Evolutionary conservation across 2,888 invertebrate species (phyloP), one percentile per base, ranked within the genome.

Genomic region (Osmoderma eremita): DNA sequence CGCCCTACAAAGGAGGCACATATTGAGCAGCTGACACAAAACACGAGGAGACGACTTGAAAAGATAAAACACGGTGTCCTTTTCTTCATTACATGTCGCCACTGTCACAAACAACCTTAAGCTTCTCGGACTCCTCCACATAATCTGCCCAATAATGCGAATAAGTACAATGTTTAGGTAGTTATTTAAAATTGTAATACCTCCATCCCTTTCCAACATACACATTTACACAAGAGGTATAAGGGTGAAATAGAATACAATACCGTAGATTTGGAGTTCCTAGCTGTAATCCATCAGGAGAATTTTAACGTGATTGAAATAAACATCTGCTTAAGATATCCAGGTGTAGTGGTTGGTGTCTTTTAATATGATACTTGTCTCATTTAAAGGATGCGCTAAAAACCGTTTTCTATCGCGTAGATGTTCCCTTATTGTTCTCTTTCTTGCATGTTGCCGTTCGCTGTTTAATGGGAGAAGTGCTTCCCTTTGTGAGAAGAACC

Each of bases 71-170:
- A 65, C 61, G 63, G 62, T 15, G 68, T 68, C 67, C 68, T 61
- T 71, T 73, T 72, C 72, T 73, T 73, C 69, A 69, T 63, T 64
- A 71, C 63, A 70, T 69, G 67, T 71, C 72, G 73, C 72, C 71
- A 71, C 72, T 70, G 71, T 71, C 70, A 70, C 73, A 72, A 72
- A 71, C 65, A 56, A 53, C 49, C 58, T 45, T 65, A 65, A 61
- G 50, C 65, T 41, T 68, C 69, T 72, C 69, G 70, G 72, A 53
- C 64, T 71, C 70, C 71, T 72, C 69, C 71, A 67, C 70, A 71
- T 76, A 76, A 76, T 76, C 75, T 73, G 72, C 69, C 70, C 72
- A 73, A 74, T 75, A 75, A 74, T 74, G 70, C 73, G 71, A 69
- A 69, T 73, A 69, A 71, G 72, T 74, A 75, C 72, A 72, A 74